A percentile compares a stretch with the other conserved stretches of the same genome.
Evolutionary conservation across 2,113 vertebrate genomes (phyloP).

Genomic region (Anarrhichthys ocellatus): DNA sequence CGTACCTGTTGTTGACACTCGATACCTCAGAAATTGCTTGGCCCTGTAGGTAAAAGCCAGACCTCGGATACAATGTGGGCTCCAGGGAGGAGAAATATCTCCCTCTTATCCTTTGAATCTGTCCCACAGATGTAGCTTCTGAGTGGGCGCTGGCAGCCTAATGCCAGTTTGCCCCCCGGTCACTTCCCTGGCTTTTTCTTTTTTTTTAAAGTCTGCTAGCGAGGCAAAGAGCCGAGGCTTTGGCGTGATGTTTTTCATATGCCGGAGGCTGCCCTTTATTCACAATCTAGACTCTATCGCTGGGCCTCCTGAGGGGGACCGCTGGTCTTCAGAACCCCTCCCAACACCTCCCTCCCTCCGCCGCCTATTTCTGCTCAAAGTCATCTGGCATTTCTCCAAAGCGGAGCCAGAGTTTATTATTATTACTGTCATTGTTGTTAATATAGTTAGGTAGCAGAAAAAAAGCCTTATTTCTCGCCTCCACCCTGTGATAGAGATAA

Average conservation of each 20-base stretch:
- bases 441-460: neutral
- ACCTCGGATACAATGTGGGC: neutral
- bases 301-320: constrained; percentile 26
- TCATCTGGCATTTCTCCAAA: constrained; percentile 47
- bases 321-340: neutral
- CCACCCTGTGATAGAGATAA: neutral
- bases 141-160: constrained; percentile 55
- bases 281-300: constrained; percentile 43
- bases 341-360: neutral
- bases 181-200: constrained; percentile 5
- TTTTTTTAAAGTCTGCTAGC: constrained; percentile 17
- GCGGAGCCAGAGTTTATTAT: constrained; percentile 11
- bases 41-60: constrained; percentile 46
- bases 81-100: constrained; percentile 35
- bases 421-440: neutral
- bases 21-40: constrained; percentile 13
- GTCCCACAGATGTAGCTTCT: constrained; percentile 51
- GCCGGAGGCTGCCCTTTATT: constrained; percentile 50
- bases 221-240: constrained; percentile 45
- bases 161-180: constrained; percentile 54
- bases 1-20: constrained; percentile 23
- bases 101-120: constrained; percentile 52
- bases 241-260: constrained; percentile 10
- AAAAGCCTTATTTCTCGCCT: neutral
- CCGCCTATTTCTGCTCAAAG: constrained; percentile 16